Evolutionary conservation across 2,797 vertebrate genomes (phyloP), one percentile per base, ranked within the genome.

Genomic region (Lepus townsendii): DNA sequence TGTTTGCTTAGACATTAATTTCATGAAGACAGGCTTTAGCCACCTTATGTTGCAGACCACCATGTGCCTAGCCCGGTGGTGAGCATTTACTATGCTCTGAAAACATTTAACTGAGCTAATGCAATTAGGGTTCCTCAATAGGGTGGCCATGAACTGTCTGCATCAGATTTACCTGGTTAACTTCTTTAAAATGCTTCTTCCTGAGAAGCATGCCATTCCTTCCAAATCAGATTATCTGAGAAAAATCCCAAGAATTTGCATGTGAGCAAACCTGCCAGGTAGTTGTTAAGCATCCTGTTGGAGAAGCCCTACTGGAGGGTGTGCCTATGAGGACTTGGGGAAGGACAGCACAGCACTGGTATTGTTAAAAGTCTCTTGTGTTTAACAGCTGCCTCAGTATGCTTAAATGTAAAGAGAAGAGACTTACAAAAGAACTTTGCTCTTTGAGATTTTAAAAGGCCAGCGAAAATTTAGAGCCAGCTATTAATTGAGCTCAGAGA

Each of bases 381-480:
- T 38, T 73, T 26, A 78, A 77, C 54, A 60, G 32, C 38, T 19
- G 76, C 42, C 35, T 65, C 13, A 11, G 52, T 54, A 12, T 65
- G 42, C 26, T 83, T 68, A 76, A 5, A 60, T 52, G 52, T 14
- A 42, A 50, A 54, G 17, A 69, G 30, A 90, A 35, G 42, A 68
- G 80, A 20, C 26, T 22, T 19, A 2, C 0, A 38, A 35, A 11
- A 73, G 57, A 50, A 9, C 30, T 57, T 73, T 30, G 78, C 57
- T 52, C 85, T 90, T 52, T 65, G 65, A 79, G 65, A 83, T 27
- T 32, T 80, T 84, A 89, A 94, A 83, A 83, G 3, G 17, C 16
- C 24, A 69, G 10, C 30, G 87, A 80, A 72, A 83, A 17, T 16
- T 30, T 65, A 9, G 42, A 86, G 75, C 73, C 14, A 7, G 35